Evolutionary conservation across 2,797 vertebrate species (phyloP).

Genomic region (Anabas testudineus): DNA sequence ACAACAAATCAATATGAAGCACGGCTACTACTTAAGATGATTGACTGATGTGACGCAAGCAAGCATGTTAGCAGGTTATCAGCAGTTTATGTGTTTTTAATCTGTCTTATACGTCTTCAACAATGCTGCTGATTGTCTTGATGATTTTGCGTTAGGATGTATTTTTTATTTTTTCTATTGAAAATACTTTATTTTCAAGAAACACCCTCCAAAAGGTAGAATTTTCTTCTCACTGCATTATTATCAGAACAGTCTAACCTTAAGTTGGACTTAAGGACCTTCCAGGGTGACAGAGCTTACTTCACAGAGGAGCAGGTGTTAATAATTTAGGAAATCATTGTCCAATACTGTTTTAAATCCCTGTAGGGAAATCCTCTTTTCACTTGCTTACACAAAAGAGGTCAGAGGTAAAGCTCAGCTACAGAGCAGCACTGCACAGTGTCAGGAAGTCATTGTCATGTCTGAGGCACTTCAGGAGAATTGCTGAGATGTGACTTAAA

Average conservation of each 20-base stretch:
- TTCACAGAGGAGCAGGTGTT: conserved; percentile 32
- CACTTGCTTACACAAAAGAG: conserved; percentile 19
- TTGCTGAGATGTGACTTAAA: background rate
- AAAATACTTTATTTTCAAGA: background rate
- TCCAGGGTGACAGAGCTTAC: background rate
- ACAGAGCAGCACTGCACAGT: conserved; percentile 1
- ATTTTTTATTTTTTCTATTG: background rate
- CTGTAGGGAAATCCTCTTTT: conserved; percentile 47
- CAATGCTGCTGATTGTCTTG: conserved; percentile 31
- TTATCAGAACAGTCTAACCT: conserved; percentile 27
- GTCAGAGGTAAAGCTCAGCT: conserved; percentile 34
- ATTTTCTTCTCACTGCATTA: background rate
- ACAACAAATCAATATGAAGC: conserved; percentile 54
- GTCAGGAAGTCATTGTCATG: background rate
- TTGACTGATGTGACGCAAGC: conserved; percentile 23
- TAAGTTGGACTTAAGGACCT: conserved; percentile 3
- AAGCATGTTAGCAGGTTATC: background rate
- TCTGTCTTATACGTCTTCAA: conserved; percentile 11
- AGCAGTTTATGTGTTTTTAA: conserved; percentile 13
- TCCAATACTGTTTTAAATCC: conserved; percentile 35
- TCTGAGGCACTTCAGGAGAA: background rate
- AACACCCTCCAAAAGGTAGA: too few relatives aligned
- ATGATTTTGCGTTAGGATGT: background rate
- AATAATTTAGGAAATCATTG: conserved; percentile 57
- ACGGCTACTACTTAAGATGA: conserved; percentile 7